Percentiles rank a stretch among this genome's conserved stretches.
Conservation (phyloP, 1,140 invertebrate genomes). For the Bombus soroeensis region DNA sequence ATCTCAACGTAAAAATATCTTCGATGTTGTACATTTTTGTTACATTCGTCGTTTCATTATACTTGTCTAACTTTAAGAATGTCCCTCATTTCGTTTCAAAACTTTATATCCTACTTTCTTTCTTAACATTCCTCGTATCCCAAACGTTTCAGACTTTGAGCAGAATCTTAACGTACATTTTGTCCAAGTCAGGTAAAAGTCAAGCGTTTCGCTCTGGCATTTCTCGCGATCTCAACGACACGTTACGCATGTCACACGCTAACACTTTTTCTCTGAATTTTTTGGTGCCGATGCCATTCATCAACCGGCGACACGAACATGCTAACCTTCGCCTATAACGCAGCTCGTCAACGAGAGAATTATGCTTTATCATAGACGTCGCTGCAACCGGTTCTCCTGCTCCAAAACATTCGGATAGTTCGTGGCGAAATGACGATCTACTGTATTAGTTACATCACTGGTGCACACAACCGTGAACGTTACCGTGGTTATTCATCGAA, state of each 20-base stretch:
- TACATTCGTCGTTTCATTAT: too few relatives aligned
- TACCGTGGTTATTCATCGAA: background rate
- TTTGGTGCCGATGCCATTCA: conserved; percentile 7
- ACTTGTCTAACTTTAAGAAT: too few relatives aligned
- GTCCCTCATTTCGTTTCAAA: too few relatives aligned
- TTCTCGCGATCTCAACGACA: background rate
- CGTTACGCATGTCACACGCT: background rate
- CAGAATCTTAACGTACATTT: background rate
- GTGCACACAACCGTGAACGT: background rate
- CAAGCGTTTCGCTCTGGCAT: background rate
- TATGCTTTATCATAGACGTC: conserved; percentile 35
- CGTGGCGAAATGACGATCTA: background rate
- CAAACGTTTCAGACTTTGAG: too few relatives aligned
- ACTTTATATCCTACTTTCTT: too few relatives aligned
- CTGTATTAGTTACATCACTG: background rate
- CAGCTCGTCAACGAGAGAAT: conserved; percentile 7
- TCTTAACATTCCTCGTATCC: too few relatives aligned
- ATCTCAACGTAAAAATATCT: too few relatives aligned
- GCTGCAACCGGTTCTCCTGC: conserved; percentile 30
- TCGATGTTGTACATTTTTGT: too few relatives aligned
- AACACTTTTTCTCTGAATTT: background rate
- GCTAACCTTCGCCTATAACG: conserved; percentile 46
- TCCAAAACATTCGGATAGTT: conserved; percentile 1
- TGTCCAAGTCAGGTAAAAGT: background rate
- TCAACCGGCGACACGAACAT: background rate